Evolutionary conservation across 2,888 invertebrate species (phyloP), one percentile per base, ranked within the genome.

Genomic region (Chaitophorus viminalis): DNA sequence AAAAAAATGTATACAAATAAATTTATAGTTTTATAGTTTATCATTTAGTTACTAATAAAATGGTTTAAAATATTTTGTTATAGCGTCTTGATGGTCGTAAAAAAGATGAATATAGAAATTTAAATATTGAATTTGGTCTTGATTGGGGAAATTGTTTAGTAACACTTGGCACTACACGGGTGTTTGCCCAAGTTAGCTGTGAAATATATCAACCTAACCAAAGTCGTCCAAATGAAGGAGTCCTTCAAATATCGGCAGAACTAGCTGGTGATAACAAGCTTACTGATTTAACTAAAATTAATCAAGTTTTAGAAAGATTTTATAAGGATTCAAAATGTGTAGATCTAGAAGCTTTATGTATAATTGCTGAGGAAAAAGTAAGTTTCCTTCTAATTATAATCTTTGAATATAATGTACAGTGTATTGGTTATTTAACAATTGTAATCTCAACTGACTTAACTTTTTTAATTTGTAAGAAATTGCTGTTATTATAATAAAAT

Each of bases 331-430:
- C 98, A 0, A 95, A 95, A 90, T 97, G 97, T 90, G 92, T 99
- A 76, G 98, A 99, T 92, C 93, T 98, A 88, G 99, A 99, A 92
- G 96, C 98, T 0, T 92, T 99, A n/a, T 99, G 99, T 91, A 96
- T 99, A 90, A 95, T 96, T 90, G 95, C 96, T 78, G 97, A 96
- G 91, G 97, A 98, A 92, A 96, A 97, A 93, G 97, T 96, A 90
- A 82, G 82, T 39, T 68, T 72, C 18, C 46, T 39, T 76, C 6
- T 46, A 2, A 75, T 25, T 31, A 14, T 14, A 46, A 46, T 76
- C n/a, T 29, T n/a, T 46, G 14, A 9, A 33, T 31, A 72, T 52
- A 33, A n/a, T n/a, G n/a, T n/a, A n/a, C n/a, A n/a, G n/a, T n/a
- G n/a, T n/a, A n/a, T n/a, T n/a, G n/a, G n/a, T n/a, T 11, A 68